Percentiles rank a stretch among this genome's conserved stretches.
These are phyloP conservation scores for Tineola bisselliella DNA, from an alignment of 2,888 invertebrate genomes.

Conservation along the genomic window DNA sequence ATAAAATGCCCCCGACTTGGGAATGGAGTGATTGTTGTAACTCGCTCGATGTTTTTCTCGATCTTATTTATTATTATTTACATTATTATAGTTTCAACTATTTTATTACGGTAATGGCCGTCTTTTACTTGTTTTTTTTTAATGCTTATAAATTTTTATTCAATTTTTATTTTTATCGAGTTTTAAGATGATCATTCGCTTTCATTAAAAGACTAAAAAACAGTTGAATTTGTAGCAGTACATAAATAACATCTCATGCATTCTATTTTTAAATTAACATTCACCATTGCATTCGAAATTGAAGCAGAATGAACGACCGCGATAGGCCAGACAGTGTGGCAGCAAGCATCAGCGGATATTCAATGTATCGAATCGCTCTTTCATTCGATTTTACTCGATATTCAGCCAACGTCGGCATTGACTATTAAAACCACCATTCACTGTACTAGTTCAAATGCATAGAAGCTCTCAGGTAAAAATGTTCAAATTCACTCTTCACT, in stretches of 20 bases:
- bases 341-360: constrained; percentile 2
- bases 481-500: background rate
- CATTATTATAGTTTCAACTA: background rate
- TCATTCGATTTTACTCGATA: background rate
- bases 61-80: background rate
- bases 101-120: background rate
- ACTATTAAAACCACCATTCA: background rate
- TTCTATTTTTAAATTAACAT: constrained; percentile 6
- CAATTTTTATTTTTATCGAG: too few species aligned
- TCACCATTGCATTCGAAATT: background rate
- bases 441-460: background rate
- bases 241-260: background rate
- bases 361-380: background rate
- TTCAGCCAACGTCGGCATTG: background rate
- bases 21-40: background rate
- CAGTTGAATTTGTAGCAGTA: background rate
- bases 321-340: constrained; percentile 4
- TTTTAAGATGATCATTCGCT: too few species aligned
- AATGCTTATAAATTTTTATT: background rate
- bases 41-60: constrained; percentile 5
- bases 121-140: background rate
- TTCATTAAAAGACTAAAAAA: too few species aligned
- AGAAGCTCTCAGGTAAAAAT: background rate
- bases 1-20: constrained; percentile 10
- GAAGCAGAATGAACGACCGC: background rate